Base-by-base conservation (phyloP, 2,797 vertebrate genomes). In the Galaxias olidus region DNA sequence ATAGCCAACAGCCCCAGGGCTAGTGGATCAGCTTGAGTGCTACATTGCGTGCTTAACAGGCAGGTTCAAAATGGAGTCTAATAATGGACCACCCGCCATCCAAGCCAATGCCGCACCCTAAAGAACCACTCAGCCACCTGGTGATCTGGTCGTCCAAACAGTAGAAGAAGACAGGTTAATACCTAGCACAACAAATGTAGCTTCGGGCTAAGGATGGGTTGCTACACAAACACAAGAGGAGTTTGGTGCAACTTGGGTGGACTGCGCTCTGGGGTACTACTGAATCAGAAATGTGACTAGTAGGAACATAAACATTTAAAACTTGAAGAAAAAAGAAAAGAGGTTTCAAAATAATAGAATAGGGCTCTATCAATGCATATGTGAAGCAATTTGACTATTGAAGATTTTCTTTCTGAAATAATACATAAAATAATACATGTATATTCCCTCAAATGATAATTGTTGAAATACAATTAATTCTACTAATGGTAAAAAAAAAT, bases 71-170 rank as follows among this genome's bases (percentile, higher is more conserved):
- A 56, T 43, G 15, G 1, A 50, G 51, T 40, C 71, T 54, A 75
- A 84, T 67, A 76, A 79, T 75, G 72, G 63, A 49, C 60, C 64
- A 67, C 51, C 14, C 20, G 4, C 4, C 17, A 30, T 49, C 60
- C 43, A 69, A 74, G 48, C 69, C 57, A 47, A 51, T n/a, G 53
- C 78, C 68, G 2, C 72, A 66, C 76, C 80, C 79, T 69, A 65
- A 41, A 30, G 61, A 84, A 74, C 73, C 65, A 65, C 76, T 77
- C 65, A 63, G 61, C 81, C 86, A 86, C 82, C 80, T 82, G 84
- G 79, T 14, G 63, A 72, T 54, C 30, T 30, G 30, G 74, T 74
- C 73, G 50, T 18, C 79, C 80, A 76, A 79, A 79, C 76, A 63
- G 59, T 1, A 42, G 71, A 66, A 40, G 44, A 61, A 60, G 76